phyloP scores from a whole-genome alignment of 2,888 invertebrate genomes.

The Cephalotes varians region DNA sequence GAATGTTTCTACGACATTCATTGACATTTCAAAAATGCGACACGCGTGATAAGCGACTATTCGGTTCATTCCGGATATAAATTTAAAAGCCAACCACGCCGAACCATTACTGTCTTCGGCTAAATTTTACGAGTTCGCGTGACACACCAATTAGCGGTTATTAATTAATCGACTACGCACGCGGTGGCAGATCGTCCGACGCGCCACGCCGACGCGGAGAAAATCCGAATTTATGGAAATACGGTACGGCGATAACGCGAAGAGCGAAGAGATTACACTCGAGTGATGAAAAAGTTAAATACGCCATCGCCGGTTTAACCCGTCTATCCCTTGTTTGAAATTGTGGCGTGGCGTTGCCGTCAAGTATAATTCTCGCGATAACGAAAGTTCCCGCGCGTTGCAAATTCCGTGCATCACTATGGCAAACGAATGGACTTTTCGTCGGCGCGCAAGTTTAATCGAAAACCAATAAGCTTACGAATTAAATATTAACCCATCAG shows the following conservation, averaged over 20 bases:
- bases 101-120: conserved; percentile 44
- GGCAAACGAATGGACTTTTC: conserved; percentile 25
- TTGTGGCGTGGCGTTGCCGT: neutral
- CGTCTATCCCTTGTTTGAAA: neutral
- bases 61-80: conserved; percentile 9
- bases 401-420: neutral
- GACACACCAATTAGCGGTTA: conserved; percentile 60
- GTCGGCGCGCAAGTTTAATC: conserved; percentile 10
- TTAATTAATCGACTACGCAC: conserved; percentile 60
- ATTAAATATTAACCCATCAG: conserved; percentile 40
- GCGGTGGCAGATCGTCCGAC: conserved; percentile 26
- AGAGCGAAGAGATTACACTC: conserved; percentile 16
- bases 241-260: neutral
- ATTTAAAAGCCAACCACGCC: conserved; percentile 32
- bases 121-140: conserved; percentile 32
- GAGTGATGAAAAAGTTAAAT: conserved; percentile 30
- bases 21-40: conserved; percentile 17
- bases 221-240: conserved; percentile 47
- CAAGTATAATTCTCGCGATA: conserved; percentile 8
- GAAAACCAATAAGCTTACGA: conserved; percentile 40
- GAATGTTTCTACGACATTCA: neutral
- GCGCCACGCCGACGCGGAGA: conserved; percentile 5
- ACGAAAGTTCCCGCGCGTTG: conserved; percentile 4
- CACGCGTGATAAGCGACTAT: neutral
- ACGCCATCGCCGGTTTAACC: conserved; percentile 1